A percentile compares a stretch with the other conserved stretches of the same genome.
These are phyloP conservation scores for Oreochromis aureus DNA, from an alignment of 2,113 vertebrate species.

Conservation along the genomic window DNA sequence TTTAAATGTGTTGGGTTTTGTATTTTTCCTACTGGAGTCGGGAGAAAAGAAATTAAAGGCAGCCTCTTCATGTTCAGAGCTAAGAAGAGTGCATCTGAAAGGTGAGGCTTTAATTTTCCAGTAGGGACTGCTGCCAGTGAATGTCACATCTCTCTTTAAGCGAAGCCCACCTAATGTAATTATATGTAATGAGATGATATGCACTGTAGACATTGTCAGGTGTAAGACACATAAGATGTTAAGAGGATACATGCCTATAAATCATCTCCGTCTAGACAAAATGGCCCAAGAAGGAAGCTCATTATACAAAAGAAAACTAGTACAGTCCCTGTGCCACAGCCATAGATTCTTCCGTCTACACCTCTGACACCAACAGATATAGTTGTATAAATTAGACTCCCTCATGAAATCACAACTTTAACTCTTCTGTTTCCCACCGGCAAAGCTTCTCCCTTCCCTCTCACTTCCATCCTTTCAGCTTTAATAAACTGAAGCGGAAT, in stretches of 20 bases:
- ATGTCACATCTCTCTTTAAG: not conserved
- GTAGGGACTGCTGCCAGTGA: not conserved
- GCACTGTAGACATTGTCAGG: not conserved
- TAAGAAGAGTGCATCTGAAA: not conserved
- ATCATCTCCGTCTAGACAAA: not conserved
- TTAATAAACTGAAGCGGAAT: not conserved
- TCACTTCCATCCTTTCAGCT: not conserved
- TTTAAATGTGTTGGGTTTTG: not conserved
- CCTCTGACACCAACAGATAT: constrained; percentile 6
- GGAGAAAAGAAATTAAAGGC: not conserved
- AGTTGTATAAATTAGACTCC: not conserved
- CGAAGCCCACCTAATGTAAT: not conserved
- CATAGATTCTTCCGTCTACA: not conserved
- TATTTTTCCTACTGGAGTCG: not conserved
- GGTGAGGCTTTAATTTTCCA: not conserved
- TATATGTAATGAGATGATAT: not conserved
- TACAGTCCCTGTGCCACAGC: not conserved
- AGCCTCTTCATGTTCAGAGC: not conserved
- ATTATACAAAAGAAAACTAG: not conserved
- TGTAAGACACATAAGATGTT: not conserved
- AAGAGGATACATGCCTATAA: not conserved
- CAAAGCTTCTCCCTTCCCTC: not conserved
- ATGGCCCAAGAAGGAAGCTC: not conserved
- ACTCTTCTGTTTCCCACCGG: not conserved
- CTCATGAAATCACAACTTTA: not conserved